These are phyloP conservation scores for Cantharis rufa DNA, from an alignment of 2,888 invertebrate genomes.

Conservation along the genomic window DNA sequence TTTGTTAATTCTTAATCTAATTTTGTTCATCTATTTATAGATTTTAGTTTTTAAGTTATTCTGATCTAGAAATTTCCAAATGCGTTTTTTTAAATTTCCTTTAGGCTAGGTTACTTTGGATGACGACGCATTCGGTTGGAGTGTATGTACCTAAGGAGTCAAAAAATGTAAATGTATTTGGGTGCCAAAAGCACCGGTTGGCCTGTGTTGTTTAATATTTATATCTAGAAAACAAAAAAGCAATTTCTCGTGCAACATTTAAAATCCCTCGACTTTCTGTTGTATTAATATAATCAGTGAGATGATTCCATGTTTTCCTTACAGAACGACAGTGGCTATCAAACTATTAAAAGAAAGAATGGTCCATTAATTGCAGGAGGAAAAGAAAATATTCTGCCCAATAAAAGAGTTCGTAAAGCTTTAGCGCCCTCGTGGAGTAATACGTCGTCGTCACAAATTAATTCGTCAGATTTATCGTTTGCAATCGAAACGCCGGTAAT, in stretches of 20 bases:
- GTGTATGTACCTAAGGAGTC: not conserved
- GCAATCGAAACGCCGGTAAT: slow-evolving; percentile 77
- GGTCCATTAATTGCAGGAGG: slow-evolving; percentile 52
- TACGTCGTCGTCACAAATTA: slow-evolving; percentile 39
- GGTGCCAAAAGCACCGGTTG: not conserved
- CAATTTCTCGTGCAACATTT: not conserved
- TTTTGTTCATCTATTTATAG: not conserved
- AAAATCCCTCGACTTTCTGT: not conserved
- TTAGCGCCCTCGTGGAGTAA: slow-evolving; percentile 75
- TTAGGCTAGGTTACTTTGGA: not conserved
- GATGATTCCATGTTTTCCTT: slow-evolving; percentile 33
- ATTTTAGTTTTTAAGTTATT: not conserved
- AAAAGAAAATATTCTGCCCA: slow-evolving; percentile 72
- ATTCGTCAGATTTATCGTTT: slow-evolving; percentile 67
- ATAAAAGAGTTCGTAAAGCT: slow-evolving; percentile 80
- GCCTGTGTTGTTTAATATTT: not conserved
- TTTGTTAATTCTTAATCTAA: not conserved
- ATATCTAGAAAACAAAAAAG: not conserved
- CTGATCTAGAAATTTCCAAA: not conserved
- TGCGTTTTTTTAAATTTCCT: not conserved
- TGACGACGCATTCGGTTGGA: too few relatives aligned
- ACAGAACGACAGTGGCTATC: slow-evolving; percentile 63
- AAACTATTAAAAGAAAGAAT: slow-evolving; percentile 57
- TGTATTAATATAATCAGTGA: not conserved
- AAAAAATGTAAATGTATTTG: not conserved